A percentile compares a stretch with the other conserved stretches of the same genome.
These are phyloP conservation scores for Malurus alboscapulatus DNA, from an alignment of 2,113 vertebrate species.

Conservation along the genomic window DNA sequence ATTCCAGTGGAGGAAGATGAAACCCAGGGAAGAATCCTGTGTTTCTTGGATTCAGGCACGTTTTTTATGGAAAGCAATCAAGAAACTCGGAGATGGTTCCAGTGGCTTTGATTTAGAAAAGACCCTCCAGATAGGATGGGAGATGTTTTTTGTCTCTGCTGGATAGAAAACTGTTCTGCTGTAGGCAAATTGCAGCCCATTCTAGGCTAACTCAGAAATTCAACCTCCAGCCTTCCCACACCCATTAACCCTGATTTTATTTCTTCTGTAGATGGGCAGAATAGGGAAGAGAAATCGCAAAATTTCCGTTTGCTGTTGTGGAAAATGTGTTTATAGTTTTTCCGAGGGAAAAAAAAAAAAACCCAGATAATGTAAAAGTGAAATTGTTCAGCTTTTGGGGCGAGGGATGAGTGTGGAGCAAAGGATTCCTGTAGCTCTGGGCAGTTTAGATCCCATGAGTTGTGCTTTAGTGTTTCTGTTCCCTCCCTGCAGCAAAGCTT, in stretches of 20 bases:
- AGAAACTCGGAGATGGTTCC: conserved; percentile 13
- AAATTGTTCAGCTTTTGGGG: not conserved
- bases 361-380: not conserved
- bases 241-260: not conserved
- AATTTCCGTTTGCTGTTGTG: not conserved
- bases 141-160: conserved; percentile 17
- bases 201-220: not conserved
- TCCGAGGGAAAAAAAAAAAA: not conserved
- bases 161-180: not conserved
- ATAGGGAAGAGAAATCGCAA: not conserved
- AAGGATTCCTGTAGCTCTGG: conserved; percentile 42
- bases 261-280: conserved; percentile 12
- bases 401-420: conserved; percentile 6
- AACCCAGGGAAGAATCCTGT: conserved; percentile 28
- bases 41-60: conserved; percentile 38
- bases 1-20: conserved; percentile 30
- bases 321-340: not conserved
- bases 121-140: not conserved
- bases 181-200: not conserved
- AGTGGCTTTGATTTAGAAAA: not conserved
- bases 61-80: conserved; percentile 30
- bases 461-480: conserved; percentile 22
- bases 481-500: not conserved
- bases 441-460: conserved; percentile 41
- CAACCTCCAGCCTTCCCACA: not conserved